A percentile compares a stretch with the other conserved stretches of the same genome.
Evolutionary conservation across 2,888 invertebrate species (phyloP).

Genomic region (Xestia xanthographa): DNA sequence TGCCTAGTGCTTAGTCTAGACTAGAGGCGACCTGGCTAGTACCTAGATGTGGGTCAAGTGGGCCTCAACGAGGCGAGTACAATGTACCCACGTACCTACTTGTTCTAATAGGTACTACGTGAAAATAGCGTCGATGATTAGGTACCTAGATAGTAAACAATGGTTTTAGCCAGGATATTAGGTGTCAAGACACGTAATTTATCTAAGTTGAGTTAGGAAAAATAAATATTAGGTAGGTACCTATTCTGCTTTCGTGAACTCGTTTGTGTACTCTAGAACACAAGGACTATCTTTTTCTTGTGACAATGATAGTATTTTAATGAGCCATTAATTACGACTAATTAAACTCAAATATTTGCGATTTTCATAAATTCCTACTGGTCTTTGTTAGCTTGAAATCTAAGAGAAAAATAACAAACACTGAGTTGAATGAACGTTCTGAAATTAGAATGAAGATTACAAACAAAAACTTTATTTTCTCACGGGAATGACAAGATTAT

Average conservation of each 20-base stretch:
- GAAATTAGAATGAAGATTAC: constrained; percentile 39
- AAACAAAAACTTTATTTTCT: constrained; percentile 53
- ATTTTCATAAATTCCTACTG: constrained; percentile 20
- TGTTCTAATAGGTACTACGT: constrained; percentile 4
- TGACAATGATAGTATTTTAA: constrained; percentile 31
- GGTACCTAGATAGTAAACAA: neutral
- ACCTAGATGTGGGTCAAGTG: constrained; percentile 65
- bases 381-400: constrained; percentile 21
- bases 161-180: neutral
- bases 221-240: neutral
- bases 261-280: constrained; percentile 11
- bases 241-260: constrained; percentile 10
- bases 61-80: constrained; percentile 21
- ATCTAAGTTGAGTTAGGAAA: neutral
- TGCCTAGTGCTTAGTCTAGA: constrained; percentile 51
- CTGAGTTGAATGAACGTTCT: constrained; percentile 42
- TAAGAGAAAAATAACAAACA: constrained; percentile 10
- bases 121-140: constrained; percentile 1
- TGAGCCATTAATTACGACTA: constrained; percentile 18
- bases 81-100: constrained; percentile 41
- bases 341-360: constrained; percentile 28
- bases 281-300: neutral
- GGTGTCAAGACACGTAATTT: neutral
- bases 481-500: constrained; percentile 62
- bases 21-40: constrained; percentile 45